phyloP scores from a whole-genome alignment of 1,140 invertebrate species.

The Palaemon carinicauda region DNA sequence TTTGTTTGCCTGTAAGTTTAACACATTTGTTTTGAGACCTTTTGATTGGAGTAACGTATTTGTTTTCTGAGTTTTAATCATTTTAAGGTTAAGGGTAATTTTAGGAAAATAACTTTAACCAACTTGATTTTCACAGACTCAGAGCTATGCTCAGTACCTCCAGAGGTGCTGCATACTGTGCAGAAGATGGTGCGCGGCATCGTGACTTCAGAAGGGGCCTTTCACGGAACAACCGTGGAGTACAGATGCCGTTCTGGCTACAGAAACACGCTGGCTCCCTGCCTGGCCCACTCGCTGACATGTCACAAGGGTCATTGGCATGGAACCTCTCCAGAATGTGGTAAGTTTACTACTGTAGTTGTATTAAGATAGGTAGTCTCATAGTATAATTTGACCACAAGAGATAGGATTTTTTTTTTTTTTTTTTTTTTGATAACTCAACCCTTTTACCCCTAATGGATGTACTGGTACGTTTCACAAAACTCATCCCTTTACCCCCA shows the following conservation, averaged over 20 bases:
- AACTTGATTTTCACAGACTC: constrained; percentile 15
- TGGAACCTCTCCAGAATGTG: constrained; percentile 58
- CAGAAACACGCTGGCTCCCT: constrained; percentile 53
- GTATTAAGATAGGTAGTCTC: background rate
- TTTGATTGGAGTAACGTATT: too few species aligned
- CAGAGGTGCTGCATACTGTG: constrained; percentile 42
- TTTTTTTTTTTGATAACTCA: too few species aligned
- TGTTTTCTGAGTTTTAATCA: too few species aligned
- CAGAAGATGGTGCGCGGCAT: constrained; percentile 52
- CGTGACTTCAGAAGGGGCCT: constrained; percentile 52
- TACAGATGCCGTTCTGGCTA: constrained; percentile 66
- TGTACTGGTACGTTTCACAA: too few species aligned
- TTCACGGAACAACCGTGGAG: constrained; percentile 63
- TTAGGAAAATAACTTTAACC: too few species aligned
- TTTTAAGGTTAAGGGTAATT: too few species aligned
- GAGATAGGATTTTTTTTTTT: background rate
- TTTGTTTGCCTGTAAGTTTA: too few species aligned
- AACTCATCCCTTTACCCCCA: too few species aligned
- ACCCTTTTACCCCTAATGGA: too few species aligned
- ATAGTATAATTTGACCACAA: background rate
- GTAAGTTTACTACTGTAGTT: constrained; percentile 28
- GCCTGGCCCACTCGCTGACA: constrained; percentile 35
- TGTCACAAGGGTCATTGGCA: constrained; percentile 59
- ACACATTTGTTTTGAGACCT: too few species aligned
- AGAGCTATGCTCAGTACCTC: constrained; percentile 45